These are phyloP conservation scores for Drosophila kokeensis DNA, from an alignment of 2,888 invertebrate species.

Conservation along the genomic window DNA sequence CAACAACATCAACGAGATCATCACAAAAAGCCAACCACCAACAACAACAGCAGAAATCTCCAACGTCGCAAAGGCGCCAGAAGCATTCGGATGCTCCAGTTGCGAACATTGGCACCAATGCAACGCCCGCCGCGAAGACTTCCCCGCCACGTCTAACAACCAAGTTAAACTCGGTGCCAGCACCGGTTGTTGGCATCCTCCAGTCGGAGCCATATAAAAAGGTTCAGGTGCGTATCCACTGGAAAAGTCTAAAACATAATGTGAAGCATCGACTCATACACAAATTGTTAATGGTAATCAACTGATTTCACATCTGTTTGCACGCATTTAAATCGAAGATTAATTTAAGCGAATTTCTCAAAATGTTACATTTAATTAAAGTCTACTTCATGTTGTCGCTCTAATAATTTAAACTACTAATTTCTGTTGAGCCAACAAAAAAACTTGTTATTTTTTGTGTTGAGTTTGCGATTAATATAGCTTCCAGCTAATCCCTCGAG, in stretches of 20 bases:
- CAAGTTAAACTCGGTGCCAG: slow-evolving; percentile 47
- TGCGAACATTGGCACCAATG: slow-evolving; percentile 29
- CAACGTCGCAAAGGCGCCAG: slow-evolving; percentile 38
- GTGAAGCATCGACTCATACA: neutral
- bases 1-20: slow-evolving; percentile 12
- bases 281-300: neutral
- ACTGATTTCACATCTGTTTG: neutral
- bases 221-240: slow-evolving; percentile 67
- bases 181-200: slow-evolving; percentile 54
- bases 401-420: neutral
- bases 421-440: neutral
- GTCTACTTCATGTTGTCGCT: neutral
- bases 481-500: neutral
- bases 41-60: slow-evolving; percentile 43
- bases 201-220: slow-evolving; percentile 75
- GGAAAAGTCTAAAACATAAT: neutral
- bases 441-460: neutral
- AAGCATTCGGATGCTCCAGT: slow-evolving; percentile 38
- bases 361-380: neutral
- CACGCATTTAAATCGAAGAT: neutral
- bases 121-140: slow-evolving; percentile 36
- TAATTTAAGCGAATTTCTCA: neutral
- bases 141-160: slow-evolving; percentile 41
- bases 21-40: slow-evolving; percentile 9
- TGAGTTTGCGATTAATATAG: neutral